A percentile compares a stretch with the other conserved stretches of the same genome.
These are phyloP conservation scores for Steinernema khuongi DNA, from an alignment of 1,140 invertebrate genomes.

Conservation along the genomic window DNA sequence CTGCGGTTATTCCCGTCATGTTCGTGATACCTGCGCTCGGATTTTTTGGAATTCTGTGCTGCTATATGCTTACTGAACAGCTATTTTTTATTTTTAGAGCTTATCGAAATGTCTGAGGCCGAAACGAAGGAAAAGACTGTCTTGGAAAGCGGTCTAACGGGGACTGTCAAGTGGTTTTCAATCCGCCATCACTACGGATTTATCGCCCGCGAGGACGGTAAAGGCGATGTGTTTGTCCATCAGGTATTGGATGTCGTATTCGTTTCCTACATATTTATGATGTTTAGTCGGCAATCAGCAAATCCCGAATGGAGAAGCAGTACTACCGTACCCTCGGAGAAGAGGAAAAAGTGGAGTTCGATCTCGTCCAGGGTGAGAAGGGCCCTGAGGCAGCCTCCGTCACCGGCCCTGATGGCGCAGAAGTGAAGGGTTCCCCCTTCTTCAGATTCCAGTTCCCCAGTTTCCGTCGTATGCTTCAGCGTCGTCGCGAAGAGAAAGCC, in stretches of 20 bases:
- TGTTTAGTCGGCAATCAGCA: conserved; percentile 32
- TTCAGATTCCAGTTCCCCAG: neutral
- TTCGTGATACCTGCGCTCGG: too few species aligned
- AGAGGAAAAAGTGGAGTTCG: conserved; percentile 29
- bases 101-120: too few species aligned
- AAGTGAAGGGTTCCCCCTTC: conserved; percentile 22
- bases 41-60: too few species aligned
- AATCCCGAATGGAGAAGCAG: conserved; percentile 28
- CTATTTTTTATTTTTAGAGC: too few species aligned
- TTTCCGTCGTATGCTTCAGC: neutral
- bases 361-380: conserved; percentile 33
- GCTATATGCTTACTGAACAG: too few species aligned
- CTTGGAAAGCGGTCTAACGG: neutral
- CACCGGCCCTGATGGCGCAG: conserved; percentile 28
- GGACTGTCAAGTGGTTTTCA: conserved; percentile 35
- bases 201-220: conserved; percentile 30
- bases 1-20: too few species aligned
- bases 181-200: conserved; percentile 31
- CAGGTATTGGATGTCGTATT: conserved; percentile 22
- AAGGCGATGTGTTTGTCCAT: conserved; percentile 35
- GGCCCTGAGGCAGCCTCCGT: conserved; percentile 37
- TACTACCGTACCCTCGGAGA: conserved; percentile 33
- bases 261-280: neutral
- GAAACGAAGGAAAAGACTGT: too few species aligned
- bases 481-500: neutral